Base-by-base conservation (phyloP, 1,140 invertebrate genomes). In the Zaprionus inermis region DNA sequence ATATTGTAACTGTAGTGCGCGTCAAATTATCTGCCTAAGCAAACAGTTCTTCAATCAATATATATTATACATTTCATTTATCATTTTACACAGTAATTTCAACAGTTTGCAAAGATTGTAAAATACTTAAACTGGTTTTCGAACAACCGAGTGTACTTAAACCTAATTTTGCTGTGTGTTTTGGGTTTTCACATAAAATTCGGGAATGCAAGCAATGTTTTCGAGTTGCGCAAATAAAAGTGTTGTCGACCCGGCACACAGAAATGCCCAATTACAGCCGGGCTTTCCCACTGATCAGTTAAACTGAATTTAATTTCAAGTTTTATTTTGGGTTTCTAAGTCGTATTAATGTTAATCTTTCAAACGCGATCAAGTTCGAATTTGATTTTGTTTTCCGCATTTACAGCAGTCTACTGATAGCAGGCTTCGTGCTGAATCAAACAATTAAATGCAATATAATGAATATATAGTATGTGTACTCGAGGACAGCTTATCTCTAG, bases 401-500 rank as follows among this genome's bases (percentile, higher is more conserved):
- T 54, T 52, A 63, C 49, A 28, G 60, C 12, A 38, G 32, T 32
- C 30, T 22, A 20, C 18, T 22, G 49, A 63, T 63, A 64, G 32
- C 16, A 38, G 22, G 18, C 44, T 54, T 46, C 55, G 61, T 57
- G 57, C 30, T 36, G 7, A 20, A 58, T 36, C 30, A 28, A 38
- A 24, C 6, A 54, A 55, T 54, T n/a, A 22, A 63, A 3, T 14
- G 36, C 10, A 5, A 51, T 28, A 66, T 44, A 56, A 49, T 49
- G 18, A 6, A 54, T 14, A 54, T 44, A 44, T 44, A 16, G n/a
- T 9, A 16, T 7, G 3, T 44, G 38, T 44, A 44, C 38, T 16
- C n/a, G 3, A n/a, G 38, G 51, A 22, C 14, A 16, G 58, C 66
- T 70, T 70, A 74, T 74, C 72, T 69, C 58, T 22, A 58, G 28